phyloP scores from a whole-genome alignment of 2,888 invertebrate genomes.

The Lithophane ornitopus region DNA sequence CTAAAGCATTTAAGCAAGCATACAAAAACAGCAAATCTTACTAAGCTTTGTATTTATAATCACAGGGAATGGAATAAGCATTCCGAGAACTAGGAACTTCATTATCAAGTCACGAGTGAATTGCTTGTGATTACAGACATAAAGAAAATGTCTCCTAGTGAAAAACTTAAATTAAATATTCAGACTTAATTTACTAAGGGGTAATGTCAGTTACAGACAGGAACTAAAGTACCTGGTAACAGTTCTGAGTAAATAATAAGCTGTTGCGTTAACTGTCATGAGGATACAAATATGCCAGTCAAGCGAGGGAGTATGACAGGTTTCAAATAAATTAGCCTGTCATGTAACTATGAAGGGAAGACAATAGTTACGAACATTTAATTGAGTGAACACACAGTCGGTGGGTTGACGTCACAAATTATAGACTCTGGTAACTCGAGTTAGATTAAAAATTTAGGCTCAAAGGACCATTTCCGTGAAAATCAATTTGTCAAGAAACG shows the following conservation, averaged over 20 bases:
- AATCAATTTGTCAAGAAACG: constrained; percentile 49
- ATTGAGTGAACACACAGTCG: constrained; percentile 55
- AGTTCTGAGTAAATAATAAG: constrained; percentile 39
- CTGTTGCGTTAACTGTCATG: constrained; percentile 37
- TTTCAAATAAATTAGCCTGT: constrained; percentile 61
- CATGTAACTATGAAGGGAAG: constrained; percentile 50
- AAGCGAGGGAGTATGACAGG: constrained; percentile 54
- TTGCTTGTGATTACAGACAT: constrained; percentile 24
- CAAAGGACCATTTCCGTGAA: constrained; percentile 33
- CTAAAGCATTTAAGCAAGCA: background rate
- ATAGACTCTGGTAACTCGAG: constrained; percentile 26
- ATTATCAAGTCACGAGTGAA: constrained; percentile 28
- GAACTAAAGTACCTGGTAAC: constrained; percentile 27
- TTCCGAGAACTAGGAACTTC: constrained; percentile 23
- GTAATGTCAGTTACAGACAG: constrained; percentile 12
- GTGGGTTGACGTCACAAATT: constrained; percentile 49
- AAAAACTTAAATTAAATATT: constrained; percentile 33
- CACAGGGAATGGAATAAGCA: constrained; percentile 1
- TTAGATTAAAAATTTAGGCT: constrained; percentile 53
- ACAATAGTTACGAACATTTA: constrained; percentile 59
- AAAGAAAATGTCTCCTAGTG: constrained; percentile 23
- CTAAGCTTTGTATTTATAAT: constrained; percentile 19
- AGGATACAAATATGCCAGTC: constrained; percentile 61
- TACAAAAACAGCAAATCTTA: background rate
- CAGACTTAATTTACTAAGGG: constrained; percentile 12